phyloP scores from a whole-genome alignment of 1,140 invertebrate genomes.

The Ips nitidus region DNA sequence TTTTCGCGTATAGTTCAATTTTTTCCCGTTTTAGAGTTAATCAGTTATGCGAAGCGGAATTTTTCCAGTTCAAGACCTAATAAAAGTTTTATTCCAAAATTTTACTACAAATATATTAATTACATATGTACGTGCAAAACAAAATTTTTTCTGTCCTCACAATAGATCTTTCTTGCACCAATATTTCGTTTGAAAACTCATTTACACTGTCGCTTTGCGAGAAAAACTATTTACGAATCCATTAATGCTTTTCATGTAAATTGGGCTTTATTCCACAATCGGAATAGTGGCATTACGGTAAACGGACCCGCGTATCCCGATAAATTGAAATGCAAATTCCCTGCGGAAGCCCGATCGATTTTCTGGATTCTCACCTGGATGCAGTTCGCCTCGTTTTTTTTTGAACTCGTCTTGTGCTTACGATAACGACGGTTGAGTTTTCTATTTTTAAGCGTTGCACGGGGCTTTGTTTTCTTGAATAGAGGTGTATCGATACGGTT shows the following conservation, averaged over 20 bases:
- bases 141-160: no score
- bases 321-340: conserved; percentile 24
- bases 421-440: no score
- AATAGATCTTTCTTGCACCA: no score
- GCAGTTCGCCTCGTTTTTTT: not conserved
- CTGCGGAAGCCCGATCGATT: conserved; percentile 10
- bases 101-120: no score
- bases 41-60: no score
- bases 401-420: not conserved
- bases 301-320: conserved; percentile 3
- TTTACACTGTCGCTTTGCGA: conserved; percentile 6
- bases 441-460: no score
- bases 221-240: conserved; percentile 12
- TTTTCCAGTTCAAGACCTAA: no score
- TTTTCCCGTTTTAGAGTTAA: no score
- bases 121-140: no score
- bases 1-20: not conserved
- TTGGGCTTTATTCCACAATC: conserved; percentile 17
- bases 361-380: conserved; percentile 13
- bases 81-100: no score
- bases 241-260: conserved; percentile 19
- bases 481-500: no score
- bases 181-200: not conserved
- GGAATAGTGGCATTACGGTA: conserved; percentile 14
- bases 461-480: no score